Evolutionary conservation across 2,113 vertebrate genomes (phyloP).

Genomic region (Cottus gobio): DNA sequence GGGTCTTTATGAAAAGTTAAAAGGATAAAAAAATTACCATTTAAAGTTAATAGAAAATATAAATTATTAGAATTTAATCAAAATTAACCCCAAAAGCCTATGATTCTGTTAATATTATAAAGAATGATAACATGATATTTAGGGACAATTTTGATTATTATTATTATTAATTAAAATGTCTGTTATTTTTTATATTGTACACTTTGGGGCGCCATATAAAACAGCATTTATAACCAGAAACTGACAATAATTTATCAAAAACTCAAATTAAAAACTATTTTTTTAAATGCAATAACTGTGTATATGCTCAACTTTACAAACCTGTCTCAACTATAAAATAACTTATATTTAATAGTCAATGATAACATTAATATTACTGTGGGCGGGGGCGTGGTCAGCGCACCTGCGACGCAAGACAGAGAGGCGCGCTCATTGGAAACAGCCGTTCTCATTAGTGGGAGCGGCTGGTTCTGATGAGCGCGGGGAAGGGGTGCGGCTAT

Average conservation of each 20-base stretch:
- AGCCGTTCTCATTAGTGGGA: too few species aligned
- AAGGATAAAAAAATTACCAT: neutral
- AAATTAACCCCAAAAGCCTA: neutral
- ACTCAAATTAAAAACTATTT: neutral
- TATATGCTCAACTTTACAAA: neutral
- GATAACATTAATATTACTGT: neutral
- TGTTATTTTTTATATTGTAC: neutral
- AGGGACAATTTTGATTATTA: neutral
- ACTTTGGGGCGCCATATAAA: neutral
- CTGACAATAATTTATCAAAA: neutral
- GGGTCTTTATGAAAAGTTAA: neutral
- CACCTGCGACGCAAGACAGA: too few species aligned
- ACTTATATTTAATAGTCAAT: neutral
- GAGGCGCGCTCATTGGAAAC: too few species aligned
- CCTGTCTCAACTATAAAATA: neutral
- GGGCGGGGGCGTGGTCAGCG: too few species aligned
- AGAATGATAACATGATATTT: neutral
- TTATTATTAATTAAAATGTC: neutral
- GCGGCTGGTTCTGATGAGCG: too few species aligned
- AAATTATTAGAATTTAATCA: neutral
- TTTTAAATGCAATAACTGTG: neutral
- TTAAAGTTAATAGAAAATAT: neutral
- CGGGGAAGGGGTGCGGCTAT: too few species aligned
- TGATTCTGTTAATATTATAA: neutral
- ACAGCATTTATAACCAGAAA: neutral